These are phyloP conservation scores for Ferrisia virgata DNA, from an alignment of 2,888 invertebrate genomes.

Conservation along the genomic window DNA sequence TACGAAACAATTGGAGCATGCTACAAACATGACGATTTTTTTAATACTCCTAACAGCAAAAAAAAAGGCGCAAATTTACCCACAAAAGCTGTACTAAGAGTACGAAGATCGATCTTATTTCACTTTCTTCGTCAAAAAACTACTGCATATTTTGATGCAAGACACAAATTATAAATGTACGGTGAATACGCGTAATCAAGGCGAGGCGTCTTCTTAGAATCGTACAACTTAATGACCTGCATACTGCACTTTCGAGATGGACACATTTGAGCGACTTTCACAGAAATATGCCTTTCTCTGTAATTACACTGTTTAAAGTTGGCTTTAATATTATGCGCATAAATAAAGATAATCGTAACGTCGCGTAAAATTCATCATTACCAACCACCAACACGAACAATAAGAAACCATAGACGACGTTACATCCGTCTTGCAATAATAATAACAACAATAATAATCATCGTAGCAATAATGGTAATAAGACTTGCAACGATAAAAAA, in stretches of 20 bases:
- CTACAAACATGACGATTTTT: not conserved
- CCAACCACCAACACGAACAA: not conserved
- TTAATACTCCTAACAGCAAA: not conserved
- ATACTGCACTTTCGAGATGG: not conserved
- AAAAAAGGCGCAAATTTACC: not conserved
- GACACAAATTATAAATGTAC: not conserved
- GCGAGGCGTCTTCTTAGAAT: not conserved
- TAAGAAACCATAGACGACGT: not conserved
- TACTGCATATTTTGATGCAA: not conserved
- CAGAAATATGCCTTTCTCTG: not conserved
- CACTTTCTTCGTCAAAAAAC: not conserved
- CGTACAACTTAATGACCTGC: not conserved
- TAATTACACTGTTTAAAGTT: not conserved
- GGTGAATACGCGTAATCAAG: not conserved
- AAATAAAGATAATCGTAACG: constrained; percentile 12
- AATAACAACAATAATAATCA: too few relatives aligned
- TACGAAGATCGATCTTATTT: not conserved
- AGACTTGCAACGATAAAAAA: not conserved
- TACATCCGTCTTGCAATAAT: not conserved
- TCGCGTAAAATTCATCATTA: not conserved
- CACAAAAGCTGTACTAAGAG: not conserved
- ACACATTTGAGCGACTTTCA: constrained; percentile 18
- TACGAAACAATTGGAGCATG: not conserved
- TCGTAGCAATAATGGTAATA: not conserved
- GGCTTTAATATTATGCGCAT: constrained; percentile 16